These are phyloP conservation scores for Eristalinus aeneus DNA, from an alignment of 2,888 invertebrate species.

Conservation along the genomic window DNA sequence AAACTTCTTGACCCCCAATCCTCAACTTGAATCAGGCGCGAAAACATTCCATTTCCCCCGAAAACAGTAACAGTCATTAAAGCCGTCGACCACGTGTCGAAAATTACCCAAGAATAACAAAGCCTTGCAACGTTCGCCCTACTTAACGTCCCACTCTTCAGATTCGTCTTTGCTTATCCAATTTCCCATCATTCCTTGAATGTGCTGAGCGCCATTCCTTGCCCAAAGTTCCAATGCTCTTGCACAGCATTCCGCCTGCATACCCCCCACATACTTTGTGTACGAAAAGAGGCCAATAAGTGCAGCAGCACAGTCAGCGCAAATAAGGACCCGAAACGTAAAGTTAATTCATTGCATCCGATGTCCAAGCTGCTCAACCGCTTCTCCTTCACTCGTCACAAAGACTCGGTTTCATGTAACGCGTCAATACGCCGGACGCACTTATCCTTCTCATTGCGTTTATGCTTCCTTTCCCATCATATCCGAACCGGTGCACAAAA, in stretches of 20 bases:
- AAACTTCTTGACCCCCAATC: too few relatives aligned
- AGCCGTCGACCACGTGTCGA: too few relatives aligned
- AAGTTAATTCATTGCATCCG: slow-evolving; percentile 40
- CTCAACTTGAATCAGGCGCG: too few relatives aligned
- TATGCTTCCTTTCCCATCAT: slow-evolving; percentile 32
- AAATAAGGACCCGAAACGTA: slow-evolving; percentile 13
- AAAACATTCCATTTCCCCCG: too few relatives aligned
- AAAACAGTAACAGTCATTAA: too few relatives aligned
- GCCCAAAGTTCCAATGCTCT: too few relatives aligned
- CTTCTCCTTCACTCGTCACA: neutral
- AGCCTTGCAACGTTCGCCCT: too few relatives aligned
- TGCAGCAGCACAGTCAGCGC: neutral
- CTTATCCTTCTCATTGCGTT: slow-evolving; percentile 27
- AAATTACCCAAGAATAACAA: too few relatives aligned
- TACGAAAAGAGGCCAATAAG: slow-evolving; percentile 21
- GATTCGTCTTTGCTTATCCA: too few relatives aligned
- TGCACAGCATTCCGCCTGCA: neutral
- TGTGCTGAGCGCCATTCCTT: too few relatives aligned
- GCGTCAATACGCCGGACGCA: neutral
- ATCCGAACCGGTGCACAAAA: slow-evolving; percentile 44
- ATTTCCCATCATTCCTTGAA: too few relatives aligned
- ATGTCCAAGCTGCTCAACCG: neutral
- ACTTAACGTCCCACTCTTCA: too few relatives aligned
- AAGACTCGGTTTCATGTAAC: neutral
- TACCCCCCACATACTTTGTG: neutral